Evolutionary conservation across 2,113 vertebrate genomes (phyloP), one percentile per base, ranked within the genome.

Genomic region (Nesogale talazaci): DNA sequence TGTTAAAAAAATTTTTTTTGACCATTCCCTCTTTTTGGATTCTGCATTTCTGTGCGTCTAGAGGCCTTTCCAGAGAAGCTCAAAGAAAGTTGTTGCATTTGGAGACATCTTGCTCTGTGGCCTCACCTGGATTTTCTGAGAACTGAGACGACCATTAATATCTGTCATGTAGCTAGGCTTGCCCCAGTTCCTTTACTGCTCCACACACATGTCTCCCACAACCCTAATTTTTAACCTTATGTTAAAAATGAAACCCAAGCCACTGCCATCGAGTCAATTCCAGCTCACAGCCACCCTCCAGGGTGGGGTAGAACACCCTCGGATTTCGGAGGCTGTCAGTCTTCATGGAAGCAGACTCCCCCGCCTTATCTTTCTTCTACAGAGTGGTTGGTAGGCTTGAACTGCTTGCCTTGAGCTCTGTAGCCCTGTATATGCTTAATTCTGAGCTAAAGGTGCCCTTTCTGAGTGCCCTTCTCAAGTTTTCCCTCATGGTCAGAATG

Each of bases 111-210:
- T 31, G 27, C 36, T 31, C 25, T 76, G 29, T 38, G 59, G 52
- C 31, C 40, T 78, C 67, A 27, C 79, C 76, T 94, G 69, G 42
- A 67, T 77, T 29, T 91, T 83, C 59, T 77, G 67, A 91, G 82
- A 46, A 67, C 16, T 85, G 69, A 38, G 61, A 23, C 56, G 27
- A 16, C 23, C 61, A 20, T 87, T 88, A 87, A 57, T 85, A 86
- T 20, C 77, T 90, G 67, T 85, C 42, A 14, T 15, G 31, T 34
- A 36, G 20, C 15, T 78, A 1, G 59, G 36, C 46, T 89, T 86
- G 65, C 25, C 29, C 61, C 56, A 69, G 11, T 75, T 95, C 42
- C 72, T 3, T 83, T 42, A 52, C 16, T 31, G 14, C 72, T 36
- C 76, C 69, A 82, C 7, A 92, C 6, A 3, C 59, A 31, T n/a